These are phyloP conservation scores for Desmodus rotundus DNA, from an alignment of 2,113 vertebrate species.

Conservation along the genomic window DNA sequence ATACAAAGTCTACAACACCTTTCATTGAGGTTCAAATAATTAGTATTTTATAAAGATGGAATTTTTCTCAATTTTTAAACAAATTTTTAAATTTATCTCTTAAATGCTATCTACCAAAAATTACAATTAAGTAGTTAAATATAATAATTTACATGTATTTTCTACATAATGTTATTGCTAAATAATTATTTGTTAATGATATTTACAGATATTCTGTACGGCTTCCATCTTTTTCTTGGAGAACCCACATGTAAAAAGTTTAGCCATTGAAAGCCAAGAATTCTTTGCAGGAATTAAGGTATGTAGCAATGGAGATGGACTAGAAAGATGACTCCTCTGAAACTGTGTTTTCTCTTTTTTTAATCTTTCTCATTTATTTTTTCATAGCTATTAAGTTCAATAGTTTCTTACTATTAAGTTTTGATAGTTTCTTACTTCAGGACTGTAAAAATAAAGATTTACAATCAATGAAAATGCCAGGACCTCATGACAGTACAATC, in stretches of 20 bases:
- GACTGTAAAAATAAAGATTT: neutral
- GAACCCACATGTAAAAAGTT: constrained; percentile 80
- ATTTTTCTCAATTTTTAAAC: neutral
- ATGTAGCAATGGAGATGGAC: constrained; percentile 31
- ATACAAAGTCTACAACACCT: neutral
- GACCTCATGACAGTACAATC: neutral
- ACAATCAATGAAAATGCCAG: neutral
- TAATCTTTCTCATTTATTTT: neutral
- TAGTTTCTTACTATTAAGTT: neutral
- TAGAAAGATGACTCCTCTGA: neutral
- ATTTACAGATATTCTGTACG: constrained; percentile 87
- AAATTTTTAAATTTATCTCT: neutral
- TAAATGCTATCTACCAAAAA: neutral
- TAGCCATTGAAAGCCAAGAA: constrained; percentile 84
- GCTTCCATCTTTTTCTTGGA: constrained; percentile 88
- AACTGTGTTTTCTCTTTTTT: neutral
- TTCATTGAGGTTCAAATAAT: neutral
- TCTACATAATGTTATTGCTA: neutral
- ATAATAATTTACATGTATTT: neutral
- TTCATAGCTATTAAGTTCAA: neutral
- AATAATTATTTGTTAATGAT: constrained; percentile 48
- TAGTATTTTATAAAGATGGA: neutral
- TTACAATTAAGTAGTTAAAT: neutral
- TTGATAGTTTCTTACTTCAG: neutral
- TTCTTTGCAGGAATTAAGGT: constrained; percentile 93